phyloP scores from a whole-genome alignment of 2,888 invertebrate species.

The Invenusta paracnida region DNA sequence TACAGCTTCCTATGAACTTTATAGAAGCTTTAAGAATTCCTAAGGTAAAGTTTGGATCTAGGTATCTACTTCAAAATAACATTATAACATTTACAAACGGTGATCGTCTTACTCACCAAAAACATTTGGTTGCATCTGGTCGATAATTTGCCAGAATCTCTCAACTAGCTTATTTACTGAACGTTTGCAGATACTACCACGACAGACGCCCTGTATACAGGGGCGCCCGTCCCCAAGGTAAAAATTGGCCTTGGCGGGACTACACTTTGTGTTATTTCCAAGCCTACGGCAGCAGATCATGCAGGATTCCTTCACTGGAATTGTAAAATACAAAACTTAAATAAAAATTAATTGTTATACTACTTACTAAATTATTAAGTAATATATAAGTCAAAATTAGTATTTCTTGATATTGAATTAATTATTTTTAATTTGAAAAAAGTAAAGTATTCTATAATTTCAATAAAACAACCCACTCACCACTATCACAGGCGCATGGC shows the following conservation, averaged over 20 bases:
- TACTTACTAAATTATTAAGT: background rate
- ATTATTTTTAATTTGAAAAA: slow-evolving; percentile 18
- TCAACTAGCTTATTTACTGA: slow-evolving; percentile 90
- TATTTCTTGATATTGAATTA: background rate
- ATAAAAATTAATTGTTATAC: background rate
- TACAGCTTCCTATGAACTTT: background rate
- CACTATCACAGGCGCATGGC: slow-evolving; percentile 92
- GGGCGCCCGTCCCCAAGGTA: slow-evolving; percentile 73
- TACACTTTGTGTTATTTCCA: background rate
- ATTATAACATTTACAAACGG: slow-evolving; percentile 25
- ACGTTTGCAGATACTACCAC: slow-evolving; percentile 80
- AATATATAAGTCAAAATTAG: background rate
- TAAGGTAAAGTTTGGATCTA: no score
- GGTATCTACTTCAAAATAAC: no score
- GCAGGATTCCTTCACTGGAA: slow-evolving; percentile 82
- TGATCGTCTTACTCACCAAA: slow-evolving; percentile 64
- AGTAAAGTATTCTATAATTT: no score
- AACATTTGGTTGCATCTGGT: slow-evolving; percentile 68
- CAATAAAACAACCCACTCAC: no score
- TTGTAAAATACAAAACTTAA: slow-evolving; percentile 15
- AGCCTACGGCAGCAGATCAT: slow-evolving; percentile 73
- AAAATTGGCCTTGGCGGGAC: background rate
- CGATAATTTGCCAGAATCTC: slow-evolving; percentile 92
- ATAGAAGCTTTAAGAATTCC: background rate
- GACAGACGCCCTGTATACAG: slow-evolving; percentile 89